Evolutionary conservation across 2,797 vertebrate species (phyloP).

Genomic region (Emydoidea blandingii): DNA sequence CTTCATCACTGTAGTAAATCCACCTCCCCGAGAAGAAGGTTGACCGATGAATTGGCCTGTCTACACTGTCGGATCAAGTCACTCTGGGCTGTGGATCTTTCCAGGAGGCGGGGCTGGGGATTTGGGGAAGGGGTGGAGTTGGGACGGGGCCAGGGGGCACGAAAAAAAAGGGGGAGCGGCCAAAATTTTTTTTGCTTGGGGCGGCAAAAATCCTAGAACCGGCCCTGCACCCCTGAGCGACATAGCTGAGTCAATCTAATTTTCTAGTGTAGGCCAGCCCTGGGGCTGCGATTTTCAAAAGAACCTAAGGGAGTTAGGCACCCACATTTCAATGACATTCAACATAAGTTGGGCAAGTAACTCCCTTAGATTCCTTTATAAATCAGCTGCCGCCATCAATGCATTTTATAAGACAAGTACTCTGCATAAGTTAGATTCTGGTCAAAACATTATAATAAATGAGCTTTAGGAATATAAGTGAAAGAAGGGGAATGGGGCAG

Average conservation of each 20-base stretch:
- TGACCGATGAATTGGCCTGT: neutral
- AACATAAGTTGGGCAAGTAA: constrained; percentile 47
- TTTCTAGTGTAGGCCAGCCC: neutral
- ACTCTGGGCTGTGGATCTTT: neutral
- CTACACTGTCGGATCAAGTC: neutral
- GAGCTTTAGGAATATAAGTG: neutral
- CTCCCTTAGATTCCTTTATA: constrained; percentile 68
- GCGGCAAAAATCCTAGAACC: too few relatives aligned
- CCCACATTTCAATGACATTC: constrained; percentile 64
- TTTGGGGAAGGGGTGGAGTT: too few relatives aligned
- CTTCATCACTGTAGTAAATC: too few relatives aligned
- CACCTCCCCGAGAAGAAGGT: too few relatives aligned
- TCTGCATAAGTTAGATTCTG: constrained; percentile 41
- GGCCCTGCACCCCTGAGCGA: too few relatives aligned
- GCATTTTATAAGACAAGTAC: constrained; percentile 39
- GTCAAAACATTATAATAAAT: constrained; percentile 56
- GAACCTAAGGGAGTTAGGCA: constrained; percentile 21
- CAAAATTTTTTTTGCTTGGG: too few relatives aligned
- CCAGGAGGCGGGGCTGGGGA: too few relatives aligned
- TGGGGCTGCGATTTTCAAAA: constrained; percentile 12
- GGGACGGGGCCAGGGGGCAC: too few relatives aligned
- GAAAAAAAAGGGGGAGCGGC: too few relatives aligned
- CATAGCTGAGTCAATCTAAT: neutral
- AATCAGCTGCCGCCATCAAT: constrained; percentile 60
- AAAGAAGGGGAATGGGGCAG: constrained; percentile 40